Evolutionary conservation across 2,797 vertebrate species (phyloP).

Genomic region (Enteromius treurensis): DNA sequence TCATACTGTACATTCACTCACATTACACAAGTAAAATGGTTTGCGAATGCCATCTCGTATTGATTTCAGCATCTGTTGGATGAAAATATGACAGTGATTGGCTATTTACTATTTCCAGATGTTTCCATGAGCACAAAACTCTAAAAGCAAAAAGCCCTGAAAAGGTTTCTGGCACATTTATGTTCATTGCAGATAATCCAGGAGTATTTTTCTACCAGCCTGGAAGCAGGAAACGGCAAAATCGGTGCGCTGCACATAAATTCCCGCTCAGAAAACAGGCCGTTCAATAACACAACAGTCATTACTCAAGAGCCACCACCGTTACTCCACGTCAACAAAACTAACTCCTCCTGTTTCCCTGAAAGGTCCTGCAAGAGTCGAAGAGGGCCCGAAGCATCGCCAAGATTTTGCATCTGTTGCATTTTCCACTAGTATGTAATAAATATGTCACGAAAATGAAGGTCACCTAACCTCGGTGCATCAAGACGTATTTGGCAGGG

Average conservation of each 20-base stretch:
- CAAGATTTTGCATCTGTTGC: conserved; percentile 71
- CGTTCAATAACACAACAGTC: conserved; percentile 29
- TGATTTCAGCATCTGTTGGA: not conserved
- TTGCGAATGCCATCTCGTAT: not conserved
- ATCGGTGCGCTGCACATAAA: conserved; percentile 19
- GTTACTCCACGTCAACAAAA: conserved; percentile 25
- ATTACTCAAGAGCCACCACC: conserved; percentile 14
- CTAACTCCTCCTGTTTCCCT: conserved; percentile 34
- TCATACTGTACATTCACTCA: not conserved
- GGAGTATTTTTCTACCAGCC: conserved; percentile 24
- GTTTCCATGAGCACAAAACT: conserved; percentile 17
- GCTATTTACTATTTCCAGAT: not conserved
- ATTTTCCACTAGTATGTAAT: conserved; percentile 86
- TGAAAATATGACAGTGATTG: not conserved
- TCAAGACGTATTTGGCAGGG: conserved; percentile 87
- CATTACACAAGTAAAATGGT: not conserved
- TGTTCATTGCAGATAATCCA: conserved; percentile 44
- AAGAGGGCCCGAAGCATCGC: conserved; percentile 68
- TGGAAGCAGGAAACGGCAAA: conserved; percentile 18
- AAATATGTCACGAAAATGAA: conserved; percentile 89
- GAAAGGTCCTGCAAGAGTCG: conserved; percentile 51
- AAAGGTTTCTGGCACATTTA: conserved; percentile 8
- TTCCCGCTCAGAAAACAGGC: conserved; percentile 10
- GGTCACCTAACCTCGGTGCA: conserved; percentile 89
- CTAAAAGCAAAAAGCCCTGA: conserved; percentile 2